Evolutionary conservation across 2,888 invertebrate genomes (phyloP).

Genomic region (Augochlorella aurata): DNA sequence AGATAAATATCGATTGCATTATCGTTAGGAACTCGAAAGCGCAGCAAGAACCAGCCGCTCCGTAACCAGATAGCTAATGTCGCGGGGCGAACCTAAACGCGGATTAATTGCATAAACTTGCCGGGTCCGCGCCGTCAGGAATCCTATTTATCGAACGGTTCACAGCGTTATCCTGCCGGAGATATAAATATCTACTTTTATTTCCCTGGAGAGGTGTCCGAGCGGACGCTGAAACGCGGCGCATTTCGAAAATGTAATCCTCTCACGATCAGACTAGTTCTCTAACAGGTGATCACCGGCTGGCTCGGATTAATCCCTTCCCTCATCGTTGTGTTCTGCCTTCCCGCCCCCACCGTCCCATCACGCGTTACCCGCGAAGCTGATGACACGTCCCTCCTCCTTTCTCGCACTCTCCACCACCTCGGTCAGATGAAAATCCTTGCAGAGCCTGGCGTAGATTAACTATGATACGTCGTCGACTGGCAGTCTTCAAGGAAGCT

Average conservation of each 20-base stretch:
- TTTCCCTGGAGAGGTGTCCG: slow-evolving; percentile 57
- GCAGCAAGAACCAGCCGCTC: neutral
- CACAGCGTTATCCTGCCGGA: neutral
- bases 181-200: slow-evolving; percentile 59
- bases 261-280: slow-evolving; percentile 66
- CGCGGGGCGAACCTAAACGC: slow-evolving; percentile 1
- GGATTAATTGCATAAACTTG: slow-evolving; percentile 37
- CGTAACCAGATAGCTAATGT: slow-evolving; percentile 7
- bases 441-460: slow-evolving; percentile 56
- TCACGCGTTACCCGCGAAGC: slow-evolving; percentile 16
- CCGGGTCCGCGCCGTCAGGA: neutral
- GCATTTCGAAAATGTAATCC: slow-evolving; percentile 59
- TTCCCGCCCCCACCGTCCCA: neutral
- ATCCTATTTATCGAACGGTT: slow-evolving; percentile 32
- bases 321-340: neutral
- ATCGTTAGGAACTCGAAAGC: neutral
- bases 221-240: slow-evolving; percentile 16
- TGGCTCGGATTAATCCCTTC: slow-evolving; percentile 59
- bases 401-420: slow-evolving; percentile 33
- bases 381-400: slow-evolving; percentile 51
- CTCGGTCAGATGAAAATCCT: slow-evolving; percentile 26
- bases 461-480: slow-evolving; percentile 58
- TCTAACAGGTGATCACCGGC: slow-evolving; percentile 55
- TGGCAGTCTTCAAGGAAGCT: slow-evolving; percentile 49
- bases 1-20: slow-evolving; percentile 7